A percentile compares a stretch with the other conserved stretches of the same genome.
phyloP scores from a whole-genome alignment of 1,140 invertebrate species.

The Tetragnatha versicolor region DNA sequence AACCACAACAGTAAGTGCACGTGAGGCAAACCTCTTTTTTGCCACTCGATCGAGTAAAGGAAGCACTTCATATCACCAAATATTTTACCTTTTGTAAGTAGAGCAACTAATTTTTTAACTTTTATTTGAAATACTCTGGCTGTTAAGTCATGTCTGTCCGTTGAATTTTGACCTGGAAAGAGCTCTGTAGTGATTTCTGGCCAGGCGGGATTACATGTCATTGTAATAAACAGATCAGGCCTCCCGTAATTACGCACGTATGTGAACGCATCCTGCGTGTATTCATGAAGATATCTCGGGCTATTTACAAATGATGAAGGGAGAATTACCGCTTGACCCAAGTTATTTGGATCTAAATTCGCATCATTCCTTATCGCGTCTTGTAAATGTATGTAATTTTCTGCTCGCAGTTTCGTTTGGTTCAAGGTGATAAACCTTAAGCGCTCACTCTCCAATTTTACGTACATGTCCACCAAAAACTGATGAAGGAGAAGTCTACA shows the following conservation, averaged over 20 bases:
- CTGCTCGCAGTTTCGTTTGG: no score
- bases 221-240: slow-evolving; percentile 65
- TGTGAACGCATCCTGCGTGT: background rate
- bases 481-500: no score
- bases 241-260: slow-evolving; percentile 62
- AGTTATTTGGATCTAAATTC: no score
- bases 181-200: slow-evolving; percentile 62
- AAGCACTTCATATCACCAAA: no score
- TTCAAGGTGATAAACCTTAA: no score
- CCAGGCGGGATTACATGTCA: slow-evolving; percentile 67
- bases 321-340: no score
- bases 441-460: no score
- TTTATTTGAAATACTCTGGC: slow-evolving; percentile 64
- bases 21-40: slow-evolving; percentile 66
- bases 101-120: slow-evolving; percentile 59
- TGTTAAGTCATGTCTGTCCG: slow-evolving; percentile 63
- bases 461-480: no score
- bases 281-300: no score
- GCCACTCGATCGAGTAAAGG: slow-evolving; percentile 63
- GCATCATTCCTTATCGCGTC: no score
- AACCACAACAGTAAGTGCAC: slow-evolving; percentile 61
- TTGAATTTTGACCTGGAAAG: slow-evolving; percentile 56
- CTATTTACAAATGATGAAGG: no score
- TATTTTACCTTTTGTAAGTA: slow-evolving; percentile 50
- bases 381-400: no score